Conservation (phyloP, 2,888 invertebrate genomes). For the Drosophila recens region DNA sequence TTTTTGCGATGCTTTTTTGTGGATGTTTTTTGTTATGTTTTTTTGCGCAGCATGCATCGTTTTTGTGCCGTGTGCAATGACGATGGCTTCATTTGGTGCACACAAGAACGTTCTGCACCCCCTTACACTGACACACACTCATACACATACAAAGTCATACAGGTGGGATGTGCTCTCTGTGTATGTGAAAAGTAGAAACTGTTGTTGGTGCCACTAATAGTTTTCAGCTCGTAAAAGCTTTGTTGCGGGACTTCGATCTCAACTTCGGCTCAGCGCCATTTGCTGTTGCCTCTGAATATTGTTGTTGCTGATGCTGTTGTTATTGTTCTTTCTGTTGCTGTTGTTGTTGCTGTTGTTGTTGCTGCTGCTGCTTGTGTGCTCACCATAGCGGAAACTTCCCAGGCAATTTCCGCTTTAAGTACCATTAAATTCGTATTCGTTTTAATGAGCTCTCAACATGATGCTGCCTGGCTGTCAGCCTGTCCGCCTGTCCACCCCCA, state of each 20-base stretch:
- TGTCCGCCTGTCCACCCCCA: slow-evolving; percentile 18
- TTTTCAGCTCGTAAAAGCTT: slow-evolving; percentile 77
- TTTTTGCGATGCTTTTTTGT: slow-evolving; percentile 6
- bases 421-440: slow-evolving; percentile 81
- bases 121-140: not conserved
- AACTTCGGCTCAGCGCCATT: slow-evolving; percentile 28
- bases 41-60: slow-evolving; percentile 44
- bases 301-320: slow-evolving; percentile 30
- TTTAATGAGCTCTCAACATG: slow-evolving; percentile 82
- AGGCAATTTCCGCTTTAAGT: slow-evolving; percentile 82
- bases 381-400: slow-evolving; percentile 75
- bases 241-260: slow-evolving; percentile 69
- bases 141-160: slow-evolving; percentile 5
- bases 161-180: slow-evolving; percentile 32
- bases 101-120: slow-evolving; percentile 22
- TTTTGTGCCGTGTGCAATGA: slow-evolving; percentile 51
- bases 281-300: slow-evolving; percentile 20
- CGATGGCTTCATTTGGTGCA: slow-evolving; percentile 66
- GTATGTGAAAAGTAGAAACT: slow-evolving; percentile 18
- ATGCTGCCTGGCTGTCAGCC: slow-evolving; percentile 45
- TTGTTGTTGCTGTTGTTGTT: slow-evolving; percentile 29
- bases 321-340: slow-evolving; percentile 11
- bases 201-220: slow-evolving; percentile 72
- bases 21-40: slow-evolving; percentile 11
- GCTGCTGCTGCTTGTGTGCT: slow-evolving; percentile 51